Percentiles rank a stretch among this genome's conserved stretches.
These are phyloP conservation scores for Poliocrania exsul DNA, from an alignment of 2,797 vertebrate species.

Conservation along the genomic window DNA sequence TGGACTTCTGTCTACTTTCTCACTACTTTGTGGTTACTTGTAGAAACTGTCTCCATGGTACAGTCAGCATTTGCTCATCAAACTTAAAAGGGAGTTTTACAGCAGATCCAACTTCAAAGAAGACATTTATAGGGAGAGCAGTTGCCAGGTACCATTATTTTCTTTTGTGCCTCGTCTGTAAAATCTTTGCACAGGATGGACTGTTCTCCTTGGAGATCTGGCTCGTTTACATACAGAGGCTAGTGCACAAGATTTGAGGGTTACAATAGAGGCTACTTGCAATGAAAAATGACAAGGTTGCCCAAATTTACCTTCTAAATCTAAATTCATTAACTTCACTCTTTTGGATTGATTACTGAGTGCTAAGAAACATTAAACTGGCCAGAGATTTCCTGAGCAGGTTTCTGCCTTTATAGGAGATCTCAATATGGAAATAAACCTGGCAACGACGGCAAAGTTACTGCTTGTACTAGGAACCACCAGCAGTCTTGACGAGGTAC, in stretches of 20 bases:
- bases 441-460: neutral
- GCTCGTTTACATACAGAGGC: neutral
- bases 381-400: neutral
- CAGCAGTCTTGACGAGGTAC: neutral
- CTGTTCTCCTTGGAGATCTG: conserved; percentile 1
- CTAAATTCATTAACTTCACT: neutral
- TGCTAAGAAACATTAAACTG: neutral
- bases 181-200: neutral
- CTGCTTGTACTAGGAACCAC: neutral
- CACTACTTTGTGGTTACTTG: conserved; percentile 9
- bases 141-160: conserved; percentile 31
- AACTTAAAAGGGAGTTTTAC: conserved; percentile 45
- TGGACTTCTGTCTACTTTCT: conserved; percentile 27
- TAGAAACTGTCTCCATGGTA: conserved; percentile 50
- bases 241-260: neutral
- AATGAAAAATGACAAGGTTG: neutral
- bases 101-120: conserved; percentile 32
- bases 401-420: neutral
- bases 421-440: neutral
- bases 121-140: conserved; percentile 7
- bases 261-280: neutral
- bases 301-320: neutral
- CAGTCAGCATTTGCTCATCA: conserved; percentile 50
- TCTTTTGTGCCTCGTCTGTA: conserved; percentile 10
- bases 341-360: neutral